A percentile compares a stretch with the other conserved stretches of the same genome.
Conservation (phyloP, 1,140 invertebrate species). For the Drosophila dunni region DNA sequence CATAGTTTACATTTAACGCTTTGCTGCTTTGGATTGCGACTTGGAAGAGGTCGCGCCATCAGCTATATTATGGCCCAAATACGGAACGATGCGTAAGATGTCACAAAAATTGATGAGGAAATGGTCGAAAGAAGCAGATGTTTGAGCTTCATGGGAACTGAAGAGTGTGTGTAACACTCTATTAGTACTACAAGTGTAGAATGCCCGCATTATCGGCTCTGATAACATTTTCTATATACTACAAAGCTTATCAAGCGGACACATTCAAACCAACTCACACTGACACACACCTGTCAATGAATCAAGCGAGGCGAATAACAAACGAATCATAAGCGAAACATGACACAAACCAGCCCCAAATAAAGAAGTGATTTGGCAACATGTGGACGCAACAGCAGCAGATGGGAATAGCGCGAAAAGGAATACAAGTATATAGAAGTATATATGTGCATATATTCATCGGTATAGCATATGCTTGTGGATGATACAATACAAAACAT, state of each 20-base stretch:
- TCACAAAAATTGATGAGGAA: slow-evolving; percentile 35
- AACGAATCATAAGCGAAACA: slow-evolving; percentile 26
- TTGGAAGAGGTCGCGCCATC: slow-evolving; percentile 59
- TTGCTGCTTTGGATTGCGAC: slow-evolving; percentile 55
- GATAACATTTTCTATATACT: slow-evolving; percentile 38
- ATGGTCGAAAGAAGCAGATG: slow-evolving; percentile 26
- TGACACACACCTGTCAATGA: slow-evolving; percentile 24
- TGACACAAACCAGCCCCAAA: slow-evolving; percentile 38
- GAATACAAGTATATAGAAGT: slow-evolving; percentile 20
- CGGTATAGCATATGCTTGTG: slow-evolving; percentile 3
- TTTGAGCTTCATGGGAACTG: neutral
- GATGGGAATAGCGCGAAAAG: slow-evolving; percentile 32
- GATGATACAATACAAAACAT: slow-evolving; percentile 30
- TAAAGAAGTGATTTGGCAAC: slow-evolving; percentile 44
- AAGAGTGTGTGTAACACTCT: slow-evolving; percentile 7
- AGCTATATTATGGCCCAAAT: slow-evolving; percentile 65
- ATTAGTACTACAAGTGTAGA: slow-evolving; percentile 25
- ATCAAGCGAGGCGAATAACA: slow-evolving; percentile 31
- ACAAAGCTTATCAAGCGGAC: slow-evolving; percentile 18
- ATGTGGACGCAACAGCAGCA: slow-evolving; percentile 25
- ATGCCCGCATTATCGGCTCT: slow-evolving; percentile 26
- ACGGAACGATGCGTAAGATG: slow-evolving; percentile 59
- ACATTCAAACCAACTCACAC: slow-evolving; percentile 27
- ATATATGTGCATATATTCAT: neutral
- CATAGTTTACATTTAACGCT: slow-evolving; percentile 76